Base-by-base conservation (phyloP, 2,113 vertebrate species). In the Hemicordylus capensis region DNA sequence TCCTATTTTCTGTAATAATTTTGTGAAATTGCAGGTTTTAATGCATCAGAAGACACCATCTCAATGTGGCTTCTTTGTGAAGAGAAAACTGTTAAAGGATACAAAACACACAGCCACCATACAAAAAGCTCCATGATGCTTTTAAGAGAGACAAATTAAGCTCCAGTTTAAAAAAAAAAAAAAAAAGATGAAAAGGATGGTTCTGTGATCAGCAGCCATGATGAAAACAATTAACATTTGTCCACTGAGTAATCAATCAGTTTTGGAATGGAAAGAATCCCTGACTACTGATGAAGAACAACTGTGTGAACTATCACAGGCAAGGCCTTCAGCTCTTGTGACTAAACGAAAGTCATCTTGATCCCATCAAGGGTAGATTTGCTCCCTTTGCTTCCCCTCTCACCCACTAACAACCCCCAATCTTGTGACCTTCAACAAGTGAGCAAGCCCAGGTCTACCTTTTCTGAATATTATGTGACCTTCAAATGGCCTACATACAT, bases 191-290 rank as follows among this genome's bases (percentile, higher is more conserved):
- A 96, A 95, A 97, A 95, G 91, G 91, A 94, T 91, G 91, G 92
- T 90, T 89, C 81, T 92, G 93, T 87, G 88, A 93, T 95, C 96
- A 93, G 95, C 96, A 94, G 94, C 94, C 95, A 96, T 96, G 89
- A 96, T 96, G 96, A 97, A 98, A 97, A 98, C 95, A 98, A 97
- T 98, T 98, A 98, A 98, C 97, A 97, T 98, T 97, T 97, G 96
- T 97, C 96, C 95, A 92, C 93, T 95, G 95, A 95, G 96, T 95
- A 96, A 97, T 98, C 97, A 98, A 98, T 99, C 97, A 98, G 96
- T 91, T 94, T 93, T 96, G 96, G 95, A 98, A 97, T 97, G 96
- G 97, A 96, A 96, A 96, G 96, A 97, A 98, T 98, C 97, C 95
- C 95, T 95, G 95, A 95, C 93, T 94, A 90, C 83, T 14, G 19